Conservation (phyloP, 2,888 invertebrate genomes). For the Candidula unifasciata region DNA sequence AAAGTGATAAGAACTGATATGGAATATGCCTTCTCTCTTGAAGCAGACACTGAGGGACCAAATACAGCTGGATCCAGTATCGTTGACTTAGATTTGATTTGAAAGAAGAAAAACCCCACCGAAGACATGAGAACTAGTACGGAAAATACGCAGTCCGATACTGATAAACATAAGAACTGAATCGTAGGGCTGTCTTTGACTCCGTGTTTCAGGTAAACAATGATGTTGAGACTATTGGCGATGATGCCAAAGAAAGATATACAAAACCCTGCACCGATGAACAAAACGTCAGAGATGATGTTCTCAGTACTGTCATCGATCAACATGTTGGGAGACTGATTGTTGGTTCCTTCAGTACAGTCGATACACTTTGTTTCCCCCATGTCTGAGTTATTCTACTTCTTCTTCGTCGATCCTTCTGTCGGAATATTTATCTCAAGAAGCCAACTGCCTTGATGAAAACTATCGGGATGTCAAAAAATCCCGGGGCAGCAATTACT, state of each 20-base stretch:
- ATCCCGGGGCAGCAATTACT: no score
- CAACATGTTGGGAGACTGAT: background rate
- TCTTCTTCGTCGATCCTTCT: no score
- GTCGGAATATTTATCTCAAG: no score
- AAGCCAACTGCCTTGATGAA: no score
- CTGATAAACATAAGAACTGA: conserved; percentile 3
- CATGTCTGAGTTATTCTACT: background rate
- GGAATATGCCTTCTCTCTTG: background rate
- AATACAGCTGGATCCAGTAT: background rate
- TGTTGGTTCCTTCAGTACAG: background rate
- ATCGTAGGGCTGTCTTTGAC: background rate
- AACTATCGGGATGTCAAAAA: no score
- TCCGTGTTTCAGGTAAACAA: background rate
- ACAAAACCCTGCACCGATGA: background rate
- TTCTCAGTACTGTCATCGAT: no score
- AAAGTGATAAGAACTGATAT: background rate
- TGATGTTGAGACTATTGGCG: background rate
- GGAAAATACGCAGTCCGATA: background rate
- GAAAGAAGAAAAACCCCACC: background rate
- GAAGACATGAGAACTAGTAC: background rate
- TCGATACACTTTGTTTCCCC: background rate
- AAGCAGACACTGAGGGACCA: background rate
- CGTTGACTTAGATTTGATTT: background rate
- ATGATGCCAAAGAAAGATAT: background rate
- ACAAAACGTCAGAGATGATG: no score